These are phyloP conservation scores for Brachionus angularis DNA, from an alignment of 1,140 invertebrate genomes.

Conservation along the genomic window DNA sequence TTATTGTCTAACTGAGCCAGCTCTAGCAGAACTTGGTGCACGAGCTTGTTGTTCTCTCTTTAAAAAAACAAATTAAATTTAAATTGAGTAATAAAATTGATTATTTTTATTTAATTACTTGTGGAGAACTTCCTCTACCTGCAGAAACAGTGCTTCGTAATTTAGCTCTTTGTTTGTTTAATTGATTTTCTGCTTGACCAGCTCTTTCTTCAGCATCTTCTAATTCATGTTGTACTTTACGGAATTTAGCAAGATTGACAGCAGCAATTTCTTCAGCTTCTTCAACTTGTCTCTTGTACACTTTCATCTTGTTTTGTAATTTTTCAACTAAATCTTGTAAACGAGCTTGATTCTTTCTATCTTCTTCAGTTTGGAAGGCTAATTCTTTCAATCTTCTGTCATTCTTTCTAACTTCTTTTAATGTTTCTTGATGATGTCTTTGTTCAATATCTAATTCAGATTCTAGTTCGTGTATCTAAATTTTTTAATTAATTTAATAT, in stretches of 20 bases:
- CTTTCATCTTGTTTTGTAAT: conserved; percentile 98
- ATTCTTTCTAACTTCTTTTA: conserved; percentile 70
- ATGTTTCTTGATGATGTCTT: conserved; percentile 77
- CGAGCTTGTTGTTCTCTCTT: neutral
- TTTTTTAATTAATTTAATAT: neutral
- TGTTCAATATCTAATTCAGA: conserved; percentile 95
- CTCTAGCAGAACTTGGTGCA: neutral
- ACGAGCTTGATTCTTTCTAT: conserved; percentile 93
- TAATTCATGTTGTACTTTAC: conserved; percentile 68
- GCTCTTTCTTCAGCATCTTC: conserved; percentile 95
- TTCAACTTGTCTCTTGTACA: conserved; percentile 98
- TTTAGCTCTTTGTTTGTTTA: conserved; percentile 95
- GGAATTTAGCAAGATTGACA: conserved; percentile 97
- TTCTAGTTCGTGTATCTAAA: conserved; percentile 71
- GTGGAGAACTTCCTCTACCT: neutral
- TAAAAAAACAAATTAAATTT: neutral
- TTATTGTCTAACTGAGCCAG: neutral
- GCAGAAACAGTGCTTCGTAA: conserved; percentile 68
- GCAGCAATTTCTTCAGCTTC: conserved; percentile 97
- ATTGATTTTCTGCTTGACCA: conserved; percentile 91
- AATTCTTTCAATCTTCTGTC: conserved; percentile 67
- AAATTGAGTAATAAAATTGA: neutral
- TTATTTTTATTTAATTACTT: neutral
- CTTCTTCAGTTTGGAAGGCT: conserved; percentile 91
- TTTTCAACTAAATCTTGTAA: conserved; percentile 97